Base-by-base conservation (phyloP, 2,888 invertebrate genomes). In the Oscheius sp. region DNA sequence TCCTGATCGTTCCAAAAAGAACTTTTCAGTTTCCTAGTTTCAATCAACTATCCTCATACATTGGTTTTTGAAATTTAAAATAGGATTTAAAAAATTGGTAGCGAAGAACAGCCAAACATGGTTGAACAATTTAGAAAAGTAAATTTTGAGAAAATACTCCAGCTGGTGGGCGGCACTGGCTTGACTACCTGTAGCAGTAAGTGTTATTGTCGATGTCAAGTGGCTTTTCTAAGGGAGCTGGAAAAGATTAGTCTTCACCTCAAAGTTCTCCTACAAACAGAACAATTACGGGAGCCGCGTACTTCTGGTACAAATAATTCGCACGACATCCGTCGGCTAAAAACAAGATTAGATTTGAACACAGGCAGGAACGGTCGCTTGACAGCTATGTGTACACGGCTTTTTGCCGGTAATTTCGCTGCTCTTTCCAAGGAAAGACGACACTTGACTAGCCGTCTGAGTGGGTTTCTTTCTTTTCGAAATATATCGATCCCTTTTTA, bases 271-370 rank as follows among this genome's bases (percentile, higher is more conserved):
- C 72, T 73, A 55, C 77, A 77, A 48, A 77, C 77, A 8, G 77
- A 72, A 66, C 77, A 77, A 25, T 34, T 68, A 31, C 75, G 68
- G 20, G 75, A 75, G 42, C 77, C 77, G 25, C 73, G 73, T 52
- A 77, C 77, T 69, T 77, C 73, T 23, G 77, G 70, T 29, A 77
- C 77, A 67, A 77, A 77, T 39, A 77, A 61, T 25, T 70, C 70
- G 55, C 77, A 77, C 31, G 77, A 73, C 75, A 75, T 77, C 29
- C 20, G 53, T 45, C 45, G 42, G 17, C 50, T 25, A 31, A 52
- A 52, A 52, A 52, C 27, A 23, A 52, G 50, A 52, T 10, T 27
- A 27, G 10, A 23, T 10, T 5, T 15, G 50, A 23, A 52, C 23
- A 27, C 17, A 27, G n/a, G 45, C 45, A 29, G 61, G 42, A 42